Percentiles rank a stretch among this genome's conserved stretches.
phyloP scores from a whole-genome alignment of 2,888 invertebrate species.

The Gnatocerus cornutus region DNA sequence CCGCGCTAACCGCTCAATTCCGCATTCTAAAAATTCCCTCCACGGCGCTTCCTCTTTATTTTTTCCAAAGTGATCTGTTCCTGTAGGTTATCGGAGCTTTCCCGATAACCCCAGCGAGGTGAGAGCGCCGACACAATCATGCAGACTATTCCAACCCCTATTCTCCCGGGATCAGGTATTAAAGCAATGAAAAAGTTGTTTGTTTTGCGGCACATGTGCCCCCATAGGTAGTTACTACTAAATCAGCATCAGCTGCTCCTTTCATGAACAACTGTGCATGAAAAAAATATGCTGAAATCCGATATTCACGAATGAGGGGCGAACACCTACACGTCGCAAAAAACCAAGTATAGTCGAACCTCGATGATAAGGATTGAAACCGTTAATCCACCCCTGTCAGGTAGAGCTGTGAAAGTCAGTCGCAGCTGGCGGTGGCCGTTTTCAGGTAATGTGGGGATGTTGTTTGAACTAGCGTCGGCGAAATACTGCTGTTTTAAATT shows the following conservation, averaged over 20 bases:
- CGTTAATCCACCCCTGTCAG: constrained; percentile 34
- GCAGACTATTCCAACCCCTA: constrained; percentile 40
- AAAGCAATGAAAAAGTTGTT: constrained; percentile 63
- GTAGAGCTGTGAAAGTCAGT: constrained; percentile 33
- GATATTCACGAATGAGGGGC: constrained; percentile 55
- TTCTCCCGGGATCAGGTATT: constrained; percentile 61
- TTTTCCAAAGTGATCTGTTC: neutral
- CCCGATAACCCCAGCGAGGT: constrained; percentile 29
- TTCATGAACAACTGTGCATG: constrained; percentile 60
- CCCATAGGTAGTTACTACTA: constrained; percentile 57
- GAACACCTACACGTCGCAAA: constrained; percentile 29
- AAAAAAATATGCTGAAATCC: constrained; percentile 57
- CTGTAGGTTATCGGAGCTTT: constrained; percentile 16
- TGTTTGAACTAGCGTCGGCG: constrained; percentile 19
- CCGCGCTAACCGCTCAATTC: no score
- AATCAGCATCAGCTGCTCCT: constrained; percentile 62
- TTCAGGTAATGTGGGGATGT: constrained; percentile 25
- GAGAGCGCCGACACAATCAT: constrained; percentile 40
- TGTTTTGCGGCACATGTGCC: constrained; percentile 63
- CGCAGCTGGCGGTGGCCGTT: constrained; percentile 30
- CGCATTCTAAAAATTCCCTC: no score
- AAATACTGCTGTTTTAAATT: constrained; percentile 39
- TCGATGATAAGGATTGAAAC: neutral
- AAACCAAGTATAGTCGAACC: neutral
- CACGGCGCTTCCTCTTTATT: no score